Conservation (phyloP, 2,797 vertebrate species). For the Parauchenoglanis punctatus region DNA sequence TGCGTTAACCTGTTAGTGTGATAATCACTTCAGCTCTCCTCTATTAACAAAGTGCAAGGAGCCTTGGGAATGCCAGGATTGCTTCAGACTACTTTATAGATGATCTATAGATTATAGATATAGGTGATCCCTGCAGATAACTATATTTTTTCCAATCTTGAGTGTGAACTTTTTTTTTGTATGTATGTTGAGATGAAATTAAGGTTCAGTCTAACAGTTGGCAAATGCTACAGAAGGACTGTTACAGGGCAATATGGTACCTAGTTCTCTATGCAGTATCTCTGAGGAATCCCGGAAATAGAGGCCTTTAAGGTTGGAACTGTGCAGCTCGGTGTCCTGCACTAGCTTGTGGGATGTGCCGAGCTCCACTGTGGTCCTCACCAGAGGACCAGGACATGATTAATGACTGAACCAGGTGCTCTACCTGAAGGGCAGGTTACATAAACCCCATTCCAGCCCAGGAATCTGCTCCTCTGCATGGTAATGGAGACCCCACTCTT, state of each 20-base stretch:
- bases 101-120: conserved; percentile 46
- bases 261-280: conserved; percentile 42
- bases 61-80: conserved; percentile 57
- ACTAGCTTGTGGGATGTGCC: conserved; percentile 47
- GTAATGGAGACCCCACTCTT: conserved; percentile 44
- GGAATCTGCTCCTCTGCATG: conserved; percentile 45
- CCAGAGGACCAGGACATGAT: conserved; percentile 58
- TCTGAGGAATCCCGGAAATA: conserved; percentile 54
- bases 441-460: conserved; percentile 55
- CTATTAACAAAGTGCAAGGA: conserved; percentile 70
- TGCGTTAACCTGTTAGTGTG: conserved; percentile 70
- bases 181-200: conserved; percentile 14
- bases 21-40: conserved; percentile 69
- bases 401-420: conserved; percentile 59
- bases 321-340: conserved; percentile 46
- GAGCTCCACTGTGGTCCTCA: conserved; percentile 43
- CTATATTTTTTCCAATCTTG: neutral
- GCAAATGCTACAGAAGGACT: conserved; percentile 31
- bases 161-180: conserved; percentile 33
- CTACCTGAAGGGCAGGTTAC: conserved; percentile 64
- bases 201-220: conserved; percentile 38
- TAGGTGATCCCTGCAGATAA: neutral
- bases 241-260: conserved; percentile 23
- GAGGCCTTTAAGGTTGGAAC: conserved; percentile 51
- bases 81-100: conserved; percentile 62